phyloP scores from a whole-genome alignment of 1,140 invertebrate species.

The Drosophila tristis region DNA sequence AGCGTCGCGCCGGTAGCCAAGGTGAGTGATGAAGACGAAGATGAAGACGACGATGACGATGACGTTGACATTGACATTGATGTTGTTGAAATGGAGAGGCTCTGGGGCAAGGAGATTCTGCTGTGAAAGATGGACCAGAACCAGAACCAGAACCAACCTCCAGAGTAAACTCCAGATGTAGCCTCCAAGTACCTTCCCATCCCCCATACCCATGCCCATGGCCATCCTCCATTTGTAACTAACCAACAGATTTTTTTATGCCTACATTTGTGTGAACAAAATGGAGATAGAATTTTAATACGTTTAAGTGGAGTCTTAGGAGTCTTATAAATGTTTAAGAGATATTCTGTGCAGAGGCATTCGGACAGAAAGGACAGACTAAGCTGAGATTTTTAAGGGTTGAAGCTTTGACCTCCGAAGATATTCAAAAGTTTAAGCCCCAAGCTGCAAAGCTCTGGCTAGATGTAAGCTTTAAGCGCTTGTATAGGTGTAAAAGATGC shows the following conservation, averaged over 20 bases:
- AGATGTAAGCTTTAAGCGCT: too few species aligned
- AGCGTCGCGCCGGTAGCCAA: conserved; percentile 84
- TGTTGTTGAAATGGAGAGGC: conserved; percentile 55
- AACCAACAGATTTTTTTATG: conserved; percentile 19
- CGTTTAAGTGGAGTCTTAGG: too few species aligned
- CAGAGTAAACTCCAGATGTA: too few species aligned
- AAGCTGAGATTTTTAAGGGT: too few species aligned
- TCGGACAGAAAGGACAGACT: too few species aligned
- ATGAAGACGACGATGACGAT: conserved; percentile 21
- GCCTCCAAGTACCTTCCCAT: conserved; percentile 1
- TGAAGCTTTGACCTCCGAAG: too few species aligned
- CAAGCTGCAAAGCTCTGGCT: too few species aligned
- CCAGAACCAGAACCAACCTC: not conserved
- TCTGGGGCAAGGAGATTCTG: conserved; percentile 79
- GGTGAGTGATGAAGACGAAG: conserved; percentile 70
- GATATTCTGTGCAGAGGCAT: too few species aligned
- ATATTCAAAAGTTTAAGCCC: too few species aligned
- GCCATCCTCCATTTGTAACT: conserved; percentile 51
- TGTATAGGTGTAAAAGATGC: too few species aligned
- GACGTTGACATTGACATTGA: conserved; percentile 20
- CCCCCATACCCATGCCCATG: conserved; percentile 5
- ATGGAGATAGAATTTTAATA: too few species aligned
- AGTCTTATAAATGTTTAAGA: too few species aligned
- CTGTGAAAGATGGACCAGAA: conserved; percentile 53
- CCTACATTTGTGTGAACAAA: not conserved